These are phyloP conservation scores for Panagrolaimus sp. DNA, from an alignment of 1,140 invertebrate genomes.

Conservation along the genomic window DNA sequence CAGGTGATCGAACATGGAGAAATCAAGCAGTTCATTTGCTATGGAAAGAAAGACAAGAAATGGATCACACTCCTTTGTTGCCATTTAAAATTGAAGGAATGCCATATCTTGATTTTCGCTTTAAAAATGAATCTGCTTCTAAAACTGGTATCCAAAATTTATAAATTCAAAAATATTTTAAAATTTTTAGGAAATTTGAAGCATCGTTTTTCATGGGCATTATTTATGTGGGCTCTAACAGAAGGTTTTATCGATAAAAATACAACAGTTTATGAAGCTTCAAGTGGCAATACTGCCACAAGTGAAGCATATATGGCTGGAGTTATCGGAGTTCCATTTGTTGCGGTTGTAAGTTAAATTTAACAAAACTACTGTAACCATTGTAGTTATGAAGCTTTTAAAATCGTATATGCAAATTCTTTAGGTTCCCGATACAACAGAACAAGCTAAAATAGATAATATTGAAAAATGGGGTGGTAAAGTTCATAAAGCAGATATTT, in stretches of 20 bases:
- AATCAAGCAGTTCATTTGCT: conserved; percentile 24
- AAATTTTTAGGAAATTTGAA: conserved; percentile 45
- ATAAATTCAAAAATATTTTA: too few species aligned
- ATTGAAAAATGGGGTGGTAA: conserved; percentile 34
- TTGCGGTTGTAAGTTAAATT: conserved; percentile 40
- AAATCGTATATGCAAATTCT: background rate
- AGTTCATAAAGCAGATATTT: conserved; percentile 21
- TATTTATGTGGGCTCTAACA: conserved; percentile 41
- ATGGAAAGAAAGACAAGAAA: conserved; percentile 30
- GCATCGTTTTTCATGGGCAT: conserved; percentile 44
- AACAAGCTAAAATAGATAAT: conserved; percentile 36
- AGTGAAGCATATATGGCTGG: conserved; percentile 43
- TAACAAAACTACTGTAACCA: background rate
- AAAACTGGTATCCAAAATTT: too few species aligned
- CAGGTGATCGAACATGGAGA: conserved; percentile 11
- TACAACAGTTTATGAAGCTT: conserved; percentile 45
- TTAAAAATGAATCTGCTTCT: conserved; percentile 39
- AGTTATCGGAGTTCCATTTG: conserved; percentile 34
- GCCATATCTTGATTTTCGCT: conserved; percentile 34
- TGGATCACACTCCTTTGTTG: conserved; percentile 34
- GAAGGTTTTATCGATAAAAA: conserved; percentile 35
- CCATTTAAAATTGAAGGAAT: conserved; percentile 23
- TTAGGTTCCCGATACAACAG: conserved; percentile 37
- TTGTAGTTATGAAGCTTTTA: background rate
- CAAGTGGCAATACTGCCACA: conserved; percentile 45